Percentiles rank a stretch among this genome's conserved stretches.
Conservation (phyloP, 2,113 vertebrate genomes). For the Anarhynchus alexandrinus region DNA sequence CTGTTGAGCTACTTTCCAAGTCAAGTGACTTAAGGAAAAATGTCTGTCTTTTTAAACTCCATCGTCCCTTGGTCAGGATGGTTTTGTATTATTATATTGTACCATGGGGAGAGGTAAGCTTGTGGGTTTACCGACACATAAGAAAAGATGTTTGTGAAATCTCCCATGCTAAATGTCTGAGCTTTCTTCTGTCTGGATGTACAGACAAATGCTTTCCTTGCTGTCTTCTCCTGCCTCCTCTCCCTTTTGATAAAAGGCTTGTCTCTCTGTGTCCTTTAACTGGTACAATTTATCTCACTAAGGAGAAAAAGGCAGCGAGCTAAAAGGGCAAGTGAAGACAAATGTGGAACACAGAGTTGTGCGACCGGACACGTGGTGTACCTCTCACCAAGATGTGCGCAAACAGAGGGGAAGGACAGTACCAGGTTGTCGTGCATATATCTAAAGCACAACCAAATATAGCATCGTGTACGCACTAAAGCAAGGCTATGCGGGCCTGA, state of each 20-base stretch:
- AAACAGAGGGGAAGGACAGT: not conserved
- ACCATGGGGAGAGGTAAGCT: not conserved
- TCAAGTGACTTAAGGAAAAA: not conserved
- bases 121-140: not conserved
- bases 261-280: not conserved
- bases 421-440: accelerated
- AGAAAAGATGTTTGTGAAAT: not conserved
- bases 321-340: not conserved
- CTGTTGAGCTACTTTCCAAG: not conserved
- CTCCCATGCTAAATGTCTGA: not conserved
- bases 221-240: not conserved
- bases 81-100: not conserved
- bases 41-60: not conserved
- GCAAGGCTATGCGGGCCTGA: not conserved
- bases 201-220: not conserved
- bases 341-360: not conserved
- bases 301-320: not conserved
- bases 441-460: not conserved
- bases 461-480: accelerated
- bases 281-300: not conserved
- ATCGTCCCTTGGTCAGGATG: not conserved
- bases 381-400: not conserved
- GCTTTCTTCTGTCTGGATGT: not conserved
- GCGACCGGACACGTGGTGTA: accelerated
- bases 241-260: not conserved